Conservation (phyloP, 2,797 vertebrate genomes). For the Amniataba percoides region DNA sequence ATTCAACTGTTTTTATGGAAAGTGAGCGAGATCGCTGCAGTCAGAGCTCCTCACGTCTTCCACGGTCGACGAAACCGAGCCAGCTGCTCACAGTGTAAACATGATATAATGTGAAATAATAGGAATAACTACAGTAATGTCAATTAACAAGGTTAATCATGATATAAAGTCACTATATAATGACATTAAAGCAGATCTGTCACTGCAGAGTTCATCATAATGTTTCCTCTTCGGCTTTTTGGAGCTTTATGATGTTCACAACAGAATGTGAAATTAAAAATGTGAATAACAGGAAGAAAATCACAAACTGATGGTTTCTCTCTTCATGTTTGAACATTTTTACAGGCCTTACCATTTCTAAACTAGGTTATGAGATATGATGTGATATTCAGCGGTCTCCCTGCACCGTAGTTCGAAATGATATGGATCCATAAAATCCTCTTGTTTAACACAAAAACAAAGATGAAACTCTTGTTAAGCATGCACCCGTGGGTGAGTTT, state of each 20-base stretch:
- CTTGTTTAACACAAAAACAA: conserved; percentile 61
- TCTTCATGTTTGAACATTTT: conserved; percentile 16
- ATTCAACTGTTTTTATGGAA: conserved; percentile 6
- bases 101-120: background rate
- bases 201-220: background rate
- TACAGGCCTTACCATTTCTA: conserved; percentile 24
- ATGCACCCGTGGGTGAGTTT: conserved; percentile 52
- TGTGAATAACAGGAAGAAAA: background rate
- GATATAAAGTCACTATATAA: background rate
- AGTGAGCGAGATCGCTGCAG: background rate
- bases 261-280: conserved; percentile 1
- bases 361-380: background rate
- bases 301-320: no score
- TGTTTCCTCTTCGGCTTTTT: background rate
- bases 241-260: background rate
- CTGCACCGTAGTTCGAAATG: background rate
- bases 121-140: no score
- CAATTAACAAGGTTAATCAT: no score
- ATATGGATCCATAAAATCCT: conserved; percentile 42
- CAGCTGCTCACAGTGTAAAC: background rate
- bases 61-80: background rate
- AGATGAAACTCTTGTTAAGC: conserved; percentile 62
- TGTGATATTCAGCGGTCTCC: conserved; percentile 3
- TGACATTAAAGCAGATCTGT: background rate
- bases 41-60: background rate